Conservation (phyloP, 2,797 vertebrate genomes). For the Tachyglossus aculeatus region DNA sequence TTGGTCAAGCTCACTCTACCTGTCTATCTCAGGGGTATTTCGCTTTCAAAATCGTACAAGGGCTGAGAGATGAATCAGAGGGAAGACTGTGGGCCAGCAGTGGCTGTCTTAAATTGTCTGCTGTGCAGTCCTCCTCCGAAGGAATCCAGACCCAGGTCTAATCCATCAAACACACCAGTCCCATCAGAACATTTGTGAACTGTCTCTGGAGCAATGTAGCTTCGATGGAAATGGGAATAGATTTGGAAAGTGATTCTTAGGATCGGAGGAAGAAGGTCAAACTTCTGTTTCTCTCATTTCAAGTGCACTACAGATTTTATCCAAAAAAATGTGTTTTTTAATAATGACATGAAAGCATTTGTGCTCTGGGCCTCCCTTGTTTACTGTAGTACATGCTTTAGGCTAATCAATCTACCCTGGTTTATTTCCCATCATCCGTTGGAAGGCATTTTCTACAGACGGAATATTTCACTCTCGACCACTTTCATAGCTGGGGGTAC, state of each 20-base stretch:
- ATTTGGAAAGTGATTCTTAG: conserved; percentile 7
- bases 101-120: no score
- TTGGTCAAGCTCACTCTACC: no score
- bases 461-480: no score
- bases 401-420: no score
- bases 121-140: neutral
- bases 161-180: neutral
- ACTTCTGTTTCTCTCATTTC: neutral
- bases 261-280: neutral
- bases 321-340: conserved; percentile 4
- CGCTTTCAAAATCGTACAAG: no score
- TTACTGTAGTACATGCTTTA: neutral
- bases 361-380: neutral
- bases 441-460: no score
- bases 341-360: conserved; percentile 15
- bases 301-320: neutral
- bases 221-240: neutral
- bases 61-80: no score
- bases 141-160: neutral
- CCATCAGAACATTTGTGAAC: conserved; percentile 4
- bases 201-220: conserved; percentile 1
- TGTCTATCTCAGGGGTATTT: no score
- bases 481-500: no score
- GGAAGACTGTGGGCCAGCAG: no score
- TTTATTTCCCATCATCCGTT: no score